Evolutionary conservation across 2,113 vertebrate species (phyloP), one percentile per base, ranked within the genome.

Genomic region (Uropsilus gracilis): DNA sequence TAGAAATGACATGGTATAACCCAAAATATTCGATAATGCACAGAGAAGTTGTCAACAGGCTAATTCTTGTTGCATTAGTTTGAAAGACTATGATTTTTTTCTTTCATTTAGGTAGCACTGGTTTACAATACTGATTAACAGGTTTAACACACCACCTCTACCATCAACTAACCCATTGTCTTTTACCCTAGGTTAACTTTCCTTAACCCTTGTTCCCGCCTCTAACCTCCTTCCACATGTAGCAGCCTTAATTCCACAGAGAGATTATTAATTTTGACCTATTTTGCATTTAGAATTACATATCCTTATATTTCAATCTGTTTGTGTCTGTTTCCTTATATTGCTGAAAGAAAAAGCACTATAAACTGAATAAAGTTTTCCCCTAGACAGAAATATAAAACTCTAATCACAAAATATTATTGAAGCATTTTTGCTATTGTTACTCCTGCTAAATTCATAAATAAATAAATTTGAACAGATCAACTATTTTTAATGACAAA

Each of bases 371-470:
- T 6, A 78, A 50, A 3, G 28, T 61, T 82, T 6, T 46, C 73
- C 50, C 1, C 83, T 28, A 78, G 16, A 39, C 30, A 59, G 22
- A 69, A 37, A 78, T 80, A 48, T 61, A 30, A 75, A 50, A 30
- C 5, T 81, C 11, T 14, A 37, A 20, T 63, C n/a, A 71, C 28
- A 83, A 90, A 86, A 90, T 37, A 44, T 14, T 76, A 18, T 76
- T 61, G 69, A 73, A 75, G 53, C 37, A 28, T 32, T 42, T 80
- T 86, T 82, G 80, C 37, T 90, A 0, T 57, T 64, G 24, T 88
- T 82, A 82, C 57, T 53, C 24, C 34, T 86, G 24, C 46, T 86
- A 81, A 81, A 81, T 86, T 87, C 63, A 91, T 16, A 82, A 57
- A 55, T 77, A 86, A 64, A 55, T 48, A 28, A 5, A 86, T 37